Conservation (phyloP, 2,888 invertebrate species). For the Blastobasis adustella region DNA sequence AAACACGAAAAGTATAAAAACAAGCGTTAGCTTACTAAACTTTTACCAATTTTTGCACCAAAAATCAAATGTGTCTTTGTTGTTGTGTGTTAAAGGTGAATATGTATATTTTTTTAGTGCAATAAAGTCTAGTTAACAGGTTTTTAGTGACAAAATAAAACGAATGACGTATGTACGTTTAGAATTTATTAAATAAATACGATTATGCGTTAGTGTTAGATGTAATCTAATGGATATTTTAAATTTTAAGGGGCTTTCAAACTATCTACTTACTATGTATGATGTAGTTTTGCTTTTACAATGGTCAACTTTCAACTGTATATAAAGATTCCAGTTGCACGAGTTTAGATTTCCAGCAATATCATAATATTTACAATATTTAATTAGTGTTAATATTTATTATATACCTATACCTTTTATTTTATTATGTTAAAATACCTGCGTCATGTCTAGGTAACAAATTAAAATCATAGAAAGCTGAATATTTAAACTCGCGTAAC, state of each 20-base stretch:
- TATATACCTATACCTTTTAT: no score
- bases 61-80: conserved; percentile 26
- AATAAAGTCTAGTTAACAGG: conserved; percentile 48
- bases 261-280: not conserved
- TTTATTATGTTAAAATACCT: no score
- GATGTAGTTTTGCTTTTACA: not conserved
- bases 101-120: conserved; percentile 34
- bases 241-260: not conserved
- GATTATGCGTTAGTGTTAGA: not conserved
- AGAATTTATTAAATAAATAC: not conserved
- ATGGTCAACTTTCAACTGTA: not conserved
- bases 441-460: no score
- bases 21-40: not conserved
- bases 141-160: conserved; percentile 27
- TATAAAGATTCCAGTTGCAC: not conserved
- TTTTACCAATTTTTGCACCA: conserved; percentile 13
- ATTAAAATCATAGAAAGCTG: no score
- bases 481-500: no score
- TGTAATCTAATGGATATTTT: not conserved
- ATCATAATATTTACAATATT: no score
- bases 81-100: conserved; percentile 18
- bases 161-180: not conserved
- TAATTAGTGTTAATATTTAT: no score
- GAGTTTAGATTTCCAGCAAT: no score
- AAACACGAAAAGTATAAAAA: no score